Percentiles rank a stretch among this genome's conserved stretches.
Evolutionary conservation across 2,797 vertebrate species (phyloP).

Genomic region (Acanthis flammea): DNA sequence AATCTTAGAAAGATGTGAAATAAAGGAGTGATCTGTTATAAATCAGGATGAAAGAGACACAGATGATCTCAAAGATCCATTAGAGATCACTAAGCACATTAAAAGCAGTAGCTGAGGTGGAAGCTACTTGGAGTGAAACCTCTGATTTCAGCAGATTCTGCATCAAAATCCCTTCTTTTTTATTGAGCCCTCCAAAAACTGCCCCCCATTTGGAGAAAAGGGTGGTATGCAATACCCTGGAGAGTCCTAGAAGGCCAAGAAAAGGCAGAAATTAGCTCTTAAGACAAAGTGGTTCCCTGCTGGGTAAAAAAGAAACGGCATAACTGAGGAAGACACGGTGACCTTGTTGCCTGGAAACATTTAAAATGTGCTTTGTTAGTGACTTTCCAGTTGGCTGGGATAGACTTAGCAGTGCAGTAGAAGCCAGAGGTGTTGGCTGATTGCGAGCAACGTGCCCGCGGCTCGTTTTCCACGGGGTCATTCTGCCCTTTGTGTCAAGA

Average conservation of each 20-base stretch:
- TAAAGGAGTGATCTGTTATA: background rate
- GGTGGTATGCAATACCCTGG: background rate
- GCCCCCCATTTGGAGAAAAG: background rate
- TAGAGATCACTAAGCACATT: background rate
- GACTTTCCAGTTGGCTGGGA: background rate
- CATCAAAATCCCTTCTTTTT: background rate
- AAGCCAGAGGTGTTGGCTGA: background rate
- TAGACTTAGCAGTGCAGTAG: background rate
- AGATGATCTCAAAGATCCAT: background rate
- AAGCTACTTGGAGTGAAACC: background rate
- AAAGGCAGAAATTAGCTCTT: slow-evolving; percentile 11
- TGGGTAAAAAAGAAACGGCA: background rate
- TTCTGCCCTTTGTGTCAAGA: background rate
- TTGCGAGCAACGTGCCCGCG: rapidly evolving
- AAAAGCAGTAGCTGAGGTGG: background rate
- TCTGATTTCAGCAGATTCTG: background rate
- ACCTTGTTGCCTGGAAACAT: slow-evolving; percentile 40
- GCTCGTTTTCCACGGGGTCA: rapidly evolving
- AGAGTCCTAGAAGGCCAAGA: background rate
- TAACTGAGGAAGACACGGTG: background rate
- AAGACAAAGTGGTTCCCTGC: background rate
- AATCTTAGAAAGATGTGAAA: background rate
- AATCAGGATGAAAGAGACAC: background rate
- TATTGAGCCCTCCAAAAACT: background rate
- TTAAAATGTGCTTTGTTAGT: background rate